Conservation (phyloP, 1,140 invertebrate genomes). For the Eriocheir sinensis region DNA sequence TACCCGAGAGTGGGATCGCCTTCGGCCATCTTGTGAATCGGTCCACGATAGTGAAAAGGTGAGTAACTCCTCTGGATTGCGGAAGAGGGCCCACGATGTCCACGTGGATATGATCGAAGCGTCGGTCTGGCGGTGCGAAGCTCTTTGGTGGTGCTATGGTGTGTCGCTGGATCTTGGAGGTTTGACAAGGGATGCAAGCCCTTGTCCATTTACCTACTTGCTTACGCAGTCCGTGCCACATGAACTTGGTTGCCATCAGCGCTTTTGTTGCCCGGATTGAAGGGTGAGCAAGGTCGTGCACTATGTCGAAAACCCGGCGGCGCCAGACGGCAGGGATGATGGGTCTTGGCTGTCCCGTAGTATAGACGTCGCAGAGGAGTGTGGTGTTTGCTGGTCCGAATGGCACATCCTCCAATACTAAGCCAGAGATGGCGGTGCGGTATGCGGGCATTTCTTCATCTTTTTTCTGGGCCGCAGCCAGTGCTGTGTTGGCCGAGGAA, state of each 20-base stretch:
- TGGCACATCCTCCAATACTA: background rate
- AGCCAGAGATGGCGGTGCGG: background rate
- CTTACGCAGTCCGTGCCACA: constrained; percentile 64
- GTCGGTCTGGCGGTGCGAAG: constrained; percentile 39
- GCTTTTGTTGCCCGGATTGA: constrained; percentile 36
- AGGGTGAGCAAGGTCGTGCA: constrained; percentile 34
- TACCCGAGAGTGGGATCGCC: constrained; percentile 81
- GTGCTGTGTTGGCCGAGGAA: background rate
- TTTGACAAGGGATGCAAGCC: constrained; percentile 74
- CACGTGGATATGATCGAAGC: constrained; percentile 82
- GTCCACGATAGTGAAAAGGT: constrained; percentile 82
- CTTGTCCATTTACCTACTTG: constrained; percentile 69
- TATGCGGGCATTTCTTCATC: constrained; percentile 51
- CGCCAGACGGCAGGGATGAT: constrained; percentile 51
- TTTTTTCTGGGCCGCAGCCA: background rate
- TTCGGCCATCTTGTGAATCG: constrained; percentile 82
- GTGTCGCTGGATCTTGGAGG: constrained; percentile 26
- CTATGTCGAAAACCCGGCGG: constrained; percentile 26
- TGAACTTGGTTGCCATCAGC: constrained; percentile 65
- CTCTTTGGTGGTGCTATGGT: constrained; percentile 63
- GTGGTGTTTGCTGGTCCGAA: background rate
- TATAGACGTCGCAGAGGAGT: constrained; percentile 38
- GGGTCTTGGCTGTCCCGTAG: constrained; percentile 17
- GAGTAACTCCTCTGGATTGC: constrained; percentile 80
- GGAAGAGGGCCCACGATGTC: constrained; percentile 83